Evolutionary conservation across 2,888 invertebrate species (phyloP), one percentile per base, ranked within the genome.

Genomic region (Lasius platythorax): DNA sequence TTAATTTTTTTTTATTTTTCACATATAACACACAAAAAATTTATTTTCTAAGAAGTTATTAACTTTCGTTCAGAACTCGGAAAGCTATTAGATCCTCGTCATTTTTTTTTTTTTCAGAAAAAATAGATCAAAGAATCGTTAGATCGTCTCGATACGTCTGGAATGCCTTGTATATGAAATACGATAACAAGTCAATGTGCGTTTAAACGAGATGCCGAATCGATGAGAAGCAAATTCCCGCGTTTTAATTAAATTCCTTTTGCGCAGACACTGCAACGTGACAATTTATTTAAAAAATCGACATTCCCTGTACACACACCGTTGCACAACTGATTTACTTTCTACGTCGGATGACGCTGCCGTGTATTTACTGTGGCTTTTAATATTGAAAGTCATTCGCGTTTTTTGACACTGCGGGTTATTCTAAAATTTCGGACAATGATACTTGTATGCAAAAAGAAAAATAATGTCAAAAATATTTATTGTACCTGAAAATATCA

Each of bases 161-260:
- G 28, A 8, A 33, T 53, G 40, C 40, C n/a, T 28, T n/a, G 56
- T 56, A 78, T 37, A 40, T 50, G 28, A 68, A 67, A 78, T 30
- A 68, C 61, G 61, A 61, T 73, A 79, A 79, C 79, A 74, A 79
- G 63, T 84, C 79, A 72, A 83, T 83, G 83, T 50, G 50, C 33
- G 78, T 40, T 67, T 50, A 61, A 58, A 61, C 68, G 79, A 46
- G 61, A 68, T 53, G 58, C 56, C 68, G 61, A 64, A 79, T 88
- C 83, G 83, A 86, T 84, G 75, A 37, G 66, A 66, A 70, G 67
- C 37, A 56, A 81, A 78, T 85, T 87, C 85, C 63, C 58, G 63
- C 28, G 53, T 72, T 89, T 87, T 89, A 89, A 89, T 89, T 89
- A 89, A 89, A 89, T 89, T 87, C 86, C 84, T 86, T 68, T 76